Conservation (phyloP, 2,113 vertebrate genomes). For the Numida meleagris region DNA sequence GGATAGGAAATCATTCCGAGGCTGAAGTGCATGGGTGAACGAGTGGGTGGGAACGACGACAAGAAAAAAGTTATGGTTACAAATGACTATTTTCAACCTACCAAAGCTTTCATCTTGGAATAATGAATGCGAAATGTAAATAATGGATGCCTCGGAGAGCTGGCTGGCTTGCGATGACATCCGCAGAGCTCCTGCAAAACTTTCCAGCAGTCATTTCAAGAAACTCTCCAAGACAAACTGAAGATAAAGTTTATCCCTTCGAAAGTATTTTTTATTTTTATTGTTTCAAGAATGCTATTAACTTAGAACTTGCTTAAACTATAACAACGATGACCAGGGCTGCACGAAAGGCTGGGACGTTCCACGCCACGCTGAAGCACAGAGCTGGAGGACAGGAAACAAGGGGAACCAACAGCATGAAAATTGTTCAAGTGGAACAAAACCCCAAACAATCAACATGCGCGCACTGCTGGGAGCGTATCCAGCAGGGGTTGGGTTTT, state of each 20-base stretch:
- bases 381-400: neutral
- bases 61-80: neutral
- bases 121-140: conserved; percentile 12
- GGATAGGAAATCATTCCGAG: conserved; percentile 59
- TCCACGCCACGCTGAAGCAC: neutral
- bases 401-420: neutral
- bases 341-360: neutral
- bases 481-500: neutral
- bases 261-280: neutral
- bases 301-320: neutral
- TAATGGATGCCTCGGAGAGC: conserved; percentile 20
- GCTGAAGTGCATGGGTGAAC: conserved; percentile 47
- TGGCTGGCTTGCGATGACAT: conserved; percentile 13
- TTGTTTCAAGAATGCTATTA: neutral
- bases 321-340: neutral
- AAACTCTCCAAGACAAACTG: neutral
- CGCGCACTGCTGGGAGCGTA: neutral
- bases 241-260: neutral
- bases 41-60: conserved; percentile 55
- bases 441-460: neutral
- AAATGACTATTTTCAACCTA: conserved; percentile 58
- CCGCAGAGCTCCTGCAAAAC: conserved; percentile 18
- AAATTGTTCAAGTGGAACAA: neutral
- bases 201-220: conserved; percentile 16
- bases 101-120: conserved; percentile 64